phyloP scores from a whole-genome alignment of 2,113 vertebrate genomes.

The Progne subis region DNA sequence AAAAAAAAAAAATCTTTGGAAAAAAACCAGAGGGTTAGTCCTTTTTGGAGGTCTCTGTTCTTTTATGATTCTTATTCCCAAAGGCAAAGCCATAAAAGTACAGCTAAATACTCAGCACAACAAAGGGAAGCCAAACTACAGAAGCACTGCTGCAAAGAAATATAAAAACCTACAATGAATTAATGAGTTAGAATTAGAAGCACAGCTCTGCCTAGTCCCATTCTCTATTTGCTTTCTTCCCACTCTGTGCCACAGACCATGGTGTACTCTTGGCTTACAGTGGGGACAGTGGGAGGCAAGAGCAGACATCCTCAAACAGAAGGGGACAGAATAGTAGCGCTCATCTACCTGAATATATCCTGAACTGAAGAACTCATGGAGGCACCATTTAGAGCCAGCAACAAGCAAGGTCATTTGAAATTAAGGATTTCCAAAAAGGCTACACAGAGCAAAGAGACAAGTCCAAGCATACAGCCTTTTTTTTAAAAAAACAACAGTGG shows the following conservation, averaged over 20 bases:
- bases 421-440: neutral
- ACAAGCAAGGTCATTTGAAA: neutral
- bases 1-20: neutral
- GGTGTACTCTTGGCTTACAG: neutral
- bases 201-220: neutral
- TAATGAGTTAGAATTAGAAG: neutral
- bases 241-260: neutral
- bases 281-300: neutral
- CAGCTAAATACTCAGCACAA: neutral
- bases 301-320: neutral
- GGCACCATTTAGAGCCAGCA: neutral
- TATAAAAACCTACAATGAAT: neutral
- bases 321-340: neutral
- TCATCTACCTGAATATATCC: neutral
- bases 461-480: neutral
- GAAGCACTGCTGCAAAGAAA: neutral
- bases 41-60: neutral
- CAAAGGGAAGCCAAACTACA: neutral
- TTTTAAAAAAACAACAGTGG: neutral
- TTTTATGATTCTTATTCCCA: slow-evolving; percentile 4
- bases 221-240: neutral
- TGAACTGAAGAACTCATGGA: neutral
- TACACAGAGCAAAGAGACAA: neutral
- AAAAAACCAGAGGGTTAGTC: neutral
- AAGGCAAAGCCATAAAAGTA: neutral